Evolutionary conservation across 1,140 invertebrate species (phyloP).

Genomic region (Cephus cinctus): DNA sequence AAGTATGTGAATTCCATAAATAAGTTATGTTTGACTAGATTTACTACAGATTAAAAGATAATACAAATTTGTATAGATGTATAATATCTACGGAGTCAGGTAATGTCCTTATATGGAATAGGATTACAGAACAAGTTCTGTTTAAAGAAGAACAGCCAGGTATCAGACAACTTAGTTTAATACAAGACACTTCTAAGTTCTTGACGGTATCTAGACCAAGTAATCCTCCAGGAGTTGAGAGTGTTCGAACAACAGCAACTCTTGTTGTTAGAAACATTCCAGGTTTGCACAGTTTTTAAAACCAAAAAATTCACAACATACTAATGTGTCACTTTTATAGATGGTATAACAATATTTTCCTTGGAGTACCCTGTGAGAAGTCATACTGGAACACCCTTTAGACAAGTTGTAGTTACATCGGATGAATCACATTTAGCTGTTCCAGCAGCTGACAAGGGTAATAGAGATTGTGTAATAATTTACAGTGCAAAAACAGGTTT

Average conservation of each 20-base stretch:
- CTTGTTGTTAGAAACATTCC: conserved; percentile 70
- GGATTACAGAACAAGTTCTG: conserved; percentile 78
- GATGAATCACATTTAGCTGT: conserved; percentile 78
- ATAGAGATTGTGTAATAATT: conserved; percentile 79
- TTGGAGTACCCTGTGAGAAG: conserved; percentile 77
- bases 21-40: conserved; percentile 7
- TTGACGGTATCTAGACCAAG: conserved; percentile 78
- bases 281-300: conserved; percentile 57
- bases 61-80: conserved; percentile 50
- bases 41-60: too few species aligned
- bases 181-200: conserved; percentile 81
- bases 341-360: conserved; percentile 72
- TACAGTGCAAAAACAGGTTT: conserved; percentile 82
- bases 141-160: conserved; percentile 83
- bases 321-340: conserved; percentile 57
- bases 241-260: conserved; percentile 63
- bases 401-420: conserved; percentile 74
- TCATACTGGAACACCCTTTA: conserved; percentile 65
- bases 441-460: conserved; percentile 78
- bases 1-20: conserved; percentile 54
- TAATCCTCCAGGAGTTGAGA: conserved; percentile 61
- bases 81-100: conserved; percentile 92
- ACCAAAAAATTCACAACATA: too few species aligned
- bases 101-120: conserved; percentile 89
- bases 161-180: conserved; percentile 81